Evolutionary conservation across 2,113 vertebrate genomes (phyloP).

Genomic region (Ibidorhyncha struthersii): DNA sequence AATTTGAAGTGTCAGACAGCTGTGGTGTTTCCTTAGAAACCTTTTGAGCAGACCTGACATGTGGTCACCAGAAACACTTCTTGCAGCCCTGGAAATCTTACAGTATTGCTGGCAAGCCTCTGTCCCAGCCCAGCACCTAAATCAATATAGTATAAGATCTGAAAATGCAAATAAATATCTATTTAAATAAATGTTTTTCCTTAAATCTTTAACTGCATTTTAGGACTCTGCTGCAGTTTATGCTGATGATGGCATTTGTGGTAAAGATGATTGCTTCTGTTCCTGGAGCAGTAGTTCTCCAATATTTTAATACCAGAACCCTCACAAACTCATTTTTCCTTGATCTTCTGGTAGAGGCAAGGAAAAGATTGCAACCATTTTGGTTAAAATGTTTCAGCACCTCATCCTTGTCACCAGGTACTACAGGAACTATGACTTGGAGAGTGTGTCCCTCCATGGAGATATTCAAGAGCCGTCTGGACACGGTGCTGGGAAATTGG

Average conservation of each 20-base stretch:
- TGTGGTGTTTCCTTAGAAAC: neutral
- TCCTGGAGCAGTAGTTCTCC: neutral
- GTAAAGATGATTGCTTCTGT: neutral
- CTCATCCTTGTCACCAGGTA: neutral
- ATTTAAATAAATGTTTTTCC: neutral
- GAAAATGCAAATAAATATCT: neutral
- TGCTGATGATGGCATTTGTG: slow-evolving; percentile 68
- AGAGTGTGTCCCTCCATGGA: neutral
- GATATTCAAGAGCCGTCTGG: neutral
- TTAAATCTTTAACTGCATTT: neutral
- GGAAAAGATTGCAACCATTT: neutral
- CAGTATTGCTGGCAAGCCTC: neutral
- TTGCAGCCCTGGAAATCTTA: neutral
- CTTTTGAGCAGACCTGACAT: neutral
- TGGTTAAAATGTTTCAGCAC: neutral
- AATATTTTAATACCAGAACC: neutral
- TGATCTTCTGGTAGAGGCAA: neutral
- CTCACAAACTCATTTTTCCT: neutral
- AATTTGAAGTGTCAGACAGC: neutral
- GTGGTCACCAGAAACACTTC: neutral
- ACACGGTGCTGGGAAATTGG: neutral
- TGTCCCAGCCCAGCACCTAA: neutral
- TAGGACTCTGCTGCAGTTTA: neutral
- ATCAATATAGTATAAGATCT: neutral
- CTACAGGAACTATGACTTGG: rapidly evolving